Conservation (phyloP, 64 coral and sea anemone genomes). For the Orbicella faveolata region DNA sequence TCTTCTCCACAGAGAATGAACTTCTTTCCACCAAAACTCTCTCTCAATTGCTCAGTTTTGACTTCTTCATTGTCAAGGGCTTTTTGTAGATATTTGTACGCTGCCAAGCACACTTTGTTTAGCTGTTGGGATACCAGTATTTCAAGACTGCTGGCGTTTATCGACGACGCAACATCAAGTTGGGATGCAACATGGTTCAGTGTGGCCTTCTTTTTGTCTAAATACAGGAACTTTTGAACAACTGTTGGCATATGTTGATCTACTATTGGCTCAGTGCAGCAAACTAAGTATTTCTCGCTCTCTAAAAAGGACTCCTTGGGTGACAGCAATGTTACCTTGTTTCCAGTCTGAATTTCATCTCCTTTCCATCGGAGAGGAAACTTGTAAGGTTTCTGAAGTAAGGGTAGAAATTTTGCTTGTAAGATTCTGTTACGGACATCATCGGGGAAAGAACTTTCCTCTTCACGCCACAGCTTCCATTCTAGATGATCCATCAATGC, state of each 20-base stretch:
- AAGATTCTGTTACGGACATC: neutral
- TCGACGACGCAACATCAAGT: neutral
- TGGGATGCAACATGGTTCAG: slow-evolving; percentile 4
- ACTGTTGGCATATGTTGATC: neutral
- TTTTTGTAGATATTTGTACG: slow-evolving; percentile 49
- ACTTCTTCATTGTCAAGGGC: neutral
- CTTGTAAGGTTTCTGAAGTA: slow-evolving; percentile 52
- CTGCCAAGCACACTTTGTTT: neutral
- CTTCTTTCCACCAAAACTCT: neutral
- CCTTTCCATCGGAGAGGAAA: slow-evolving; percentile 78
- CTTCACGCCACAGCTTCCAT: neutral
- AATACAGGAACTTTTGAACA: neutral
- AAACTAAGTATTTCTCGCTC: slow-evolving; percentile 51
- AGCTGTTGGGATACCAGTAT: neutral
- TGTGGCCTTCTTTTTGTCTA: neutral
- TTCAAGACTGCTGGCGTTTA: neutral
- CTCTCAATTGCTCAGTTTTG: neutral
- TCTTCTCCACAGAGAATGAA: too few relatives aligned
- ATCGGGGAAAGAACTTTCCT: neutral
- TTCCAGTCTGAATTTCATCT: neutral
- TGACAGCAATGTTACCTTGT: neutral
- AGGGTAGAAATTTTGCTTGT: slow-evolving; percentile 60
- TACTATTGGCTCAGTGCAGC: slow-evolving; percentile 18
- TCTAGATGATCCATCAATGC: slow-evolving; percentile 28
- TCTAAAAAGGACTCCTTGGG: slow-evolving; percentile 31